These are phyloP conservation scores for Hylaeus anthracinus DNA, from an alignment of 1,140 invertebrate genomes.

Conservation along the genomic window DNA sequence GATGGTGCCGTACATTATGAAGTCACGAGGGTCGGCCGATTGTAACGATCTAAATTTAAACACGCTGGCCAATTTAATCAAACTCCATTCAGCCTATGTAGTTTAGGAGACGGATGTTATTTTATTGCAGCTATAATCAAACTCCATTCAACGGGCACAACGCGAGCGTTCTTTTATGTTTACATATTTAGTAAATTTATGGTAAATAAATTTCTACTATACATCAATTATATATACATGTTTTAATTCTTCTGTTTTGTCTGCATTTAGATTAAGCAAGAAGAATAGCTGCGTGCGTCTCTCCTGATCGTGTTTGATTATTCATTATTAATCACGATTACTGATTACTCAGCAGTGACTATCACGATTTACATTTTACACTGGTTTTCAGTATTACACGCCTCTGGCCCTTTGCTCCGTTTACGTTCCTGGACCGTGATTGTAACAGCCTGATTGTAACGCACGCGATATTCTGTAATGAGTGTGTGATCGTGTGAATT, in stretches of 20 bases:
- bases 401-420: background rate
- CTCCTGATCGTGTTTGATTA: too few relatives aligned
- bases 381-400: too few relatives aligned
- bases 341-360: too few relatives aligned
- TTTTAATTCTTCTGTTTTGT: background rate
- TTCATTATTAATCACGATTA: too few relatives aligned
- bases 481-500: too few relatives aligned
- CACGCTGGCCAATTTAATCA: constrained; percentile 60
- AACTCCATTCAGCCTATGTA: constrained; percentile 65
- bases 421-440: background rate
- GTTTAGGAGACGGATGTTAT: constrained; percentile 57
- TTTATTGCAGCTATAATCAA: constrained; percentile 52
- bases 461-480: too few relatives aligned
- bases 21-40: constrained; percentile 51
- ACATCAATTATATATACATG: background rate
- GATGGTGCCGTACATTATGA: constrained; percentile 36
- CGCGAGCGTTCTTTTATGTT: background rate
- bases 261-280: background rate
- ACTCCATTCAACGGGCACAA: constrained; percentile 28
- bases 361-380: too few relatives aligned
- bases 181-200: background rate
- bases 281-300: too few relatives aligned
- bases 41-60: constrained; percentile 68
- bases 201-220: background rate
- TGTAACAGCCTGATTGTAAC: too few relatives aligned